A percentile compares a stretch with the other conserved stretches of the same genome.
Evolutionary conservation across 2,888 invertebrate species (phyloP).

Genomic region (Suillia variegata): DNA sequence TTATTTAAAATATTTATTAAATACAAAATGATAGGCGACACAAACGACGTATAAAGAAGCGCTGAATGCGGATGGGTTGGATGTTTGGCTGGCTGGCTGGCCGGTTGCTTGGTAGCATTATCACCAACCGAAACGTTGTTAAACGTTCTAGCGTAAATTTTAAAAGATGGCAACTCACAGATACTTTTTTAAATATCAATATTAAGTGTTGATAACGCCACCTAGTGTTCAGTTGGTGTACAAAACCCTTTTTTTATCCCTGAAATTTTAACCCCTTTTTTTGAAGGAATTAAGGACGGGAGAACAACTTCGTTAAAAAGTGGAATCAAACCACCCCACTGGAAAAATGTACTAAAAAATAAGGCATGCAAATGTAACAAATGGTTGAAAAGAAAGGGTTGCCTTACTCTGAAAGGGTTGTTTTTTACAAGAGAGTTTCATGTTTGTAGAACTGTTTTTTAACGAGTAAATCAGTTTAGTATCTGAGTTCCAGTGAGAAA

Average conservation of each 20-base stretch:
- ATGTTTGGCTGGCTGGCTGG: too few relatives aligned
- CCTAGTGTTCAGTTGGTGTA: background rate
- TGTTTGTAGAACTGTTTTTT: too few relatives aligned
- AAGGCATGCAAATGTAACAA: conserved; percentile 35
- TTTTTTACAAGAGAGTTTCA: background rate
- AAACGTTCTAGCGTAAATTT: conserved; percentile 1
- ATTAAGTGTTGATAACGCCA: conserved; percentile 4
- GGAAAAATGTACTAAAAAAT: conserved; percentile 43
- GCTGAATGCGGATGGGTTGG: background rate
- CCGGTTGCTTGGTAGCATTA: too few relatives aligned
- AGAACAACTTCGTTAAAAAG: background rate
- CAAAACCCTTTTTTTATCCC: background rate
- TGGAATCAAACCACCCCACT: background rate
- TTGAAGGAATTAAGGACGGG: background rate
- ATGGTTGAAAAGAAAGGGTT: conserved; percentile 23
- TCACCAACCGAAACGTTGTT: too few relatives aligned
- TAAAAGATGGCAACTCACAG: background rate
- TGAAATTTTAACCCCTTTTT: background rate
- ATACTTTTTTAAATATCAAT: background rate
- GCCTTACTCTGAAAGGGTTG: conserved; percentile 26
- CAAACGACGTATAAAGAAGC: background rate
- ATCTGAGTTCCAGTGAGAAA: too few relatives aligned
- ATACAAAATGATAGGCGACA: conserved; percentile 24
- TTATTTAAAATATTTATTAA: conserved; percentile 60
- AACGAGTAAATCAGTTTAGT: too few relatives aligned